Evolutionary conservation across 2,888 invertebrate species (phyloP).

Genomic region (Bibio marci): DNA sequence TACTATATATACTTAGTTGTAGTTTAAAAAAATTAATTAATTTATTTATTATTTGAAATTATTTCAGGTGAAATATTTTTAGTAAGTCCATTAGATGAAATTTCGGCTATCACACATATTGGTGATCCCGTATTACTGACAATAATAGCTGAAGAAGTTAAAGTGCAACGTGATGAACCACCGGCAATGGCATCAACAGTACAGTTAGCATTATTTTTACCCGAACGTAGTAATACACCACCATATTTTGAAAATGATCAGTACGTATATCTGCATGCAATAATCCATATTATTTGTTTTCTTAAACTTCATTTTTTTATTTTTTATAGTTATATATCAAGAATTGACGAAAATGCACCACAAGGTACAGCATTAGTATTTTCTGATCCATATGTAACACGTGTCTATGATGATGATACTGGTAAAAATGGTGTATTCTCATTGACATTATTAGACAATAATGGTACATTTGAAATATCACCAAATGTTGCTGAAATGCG

Average conservation of each 20-base stretch:
- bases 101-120: slow-evolving; percentile 63
- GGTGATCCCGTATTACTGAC: slow-evolving; percentile 69
- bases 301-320: slow-evolving; percentile 23
- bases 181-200: slow-evolving; percentile 67
- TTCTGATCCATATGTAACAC: slow-evolving; percentile 50
- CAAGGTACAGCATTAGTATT: slow-evolving; percentile 62
- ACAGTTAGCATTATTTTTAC: slow-evolving; percentile 65
- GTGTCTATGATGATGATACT: slow-evolving; percentile 58
- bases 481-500: slow-evolving; percentile 68
- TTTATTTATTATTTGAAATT: too few relatives aligned
- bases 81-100: slow-evolving; percentile 56
- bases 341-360: slow-evolving; percentile 64
- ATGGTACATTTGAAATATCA: slow-evolving; percentile 75
- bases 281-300: background rate
- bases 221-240: slow-evolving; percentile 57
- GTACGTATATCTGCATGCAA: slow-evolving; percentile 35
- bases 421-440: slow-evolving; percentile 75
- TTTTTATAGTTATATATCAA: slow-evolving; percentile 51
- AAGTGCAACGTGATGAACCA: slow-evolving; percentile 51
- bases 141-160: slow-evolving; percentile 73
- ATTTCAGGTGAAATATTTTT: slow-evolving; percentile 48
- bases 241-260: slow-evolving; percentile 65
- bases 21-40: too few relatives aligned
- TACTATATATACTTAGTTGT: too few relatives aligned
- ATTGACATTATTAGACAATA: slow-evolving; percentile 57